phyloP scores from a whole-genome alignment of 2,797 vertebrate species.

The Lepus oiostolus region DNA sequence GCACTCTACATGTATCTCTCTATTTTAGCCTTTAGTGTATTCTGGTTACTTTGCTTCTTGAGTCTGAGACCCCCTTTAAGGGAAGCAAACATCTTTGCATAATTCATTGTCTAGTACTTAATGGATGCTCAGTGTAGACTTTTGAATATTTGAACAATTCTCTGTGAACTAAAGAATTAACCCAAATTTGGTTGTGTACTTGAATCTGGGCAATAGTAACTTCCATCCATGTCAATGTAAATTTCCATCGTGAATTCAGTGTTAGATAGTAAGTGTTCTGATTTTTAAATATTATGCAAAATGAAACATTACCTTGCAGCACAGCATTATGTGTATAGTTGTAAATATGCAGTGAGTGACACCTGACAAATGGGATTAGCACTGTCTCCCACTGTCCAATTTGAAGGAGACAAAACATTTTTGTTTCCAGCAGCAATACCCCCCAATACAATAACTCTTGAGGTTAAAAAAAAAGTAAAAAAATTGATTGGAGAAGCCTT shows the following conservation, averaged over 20 bases:
- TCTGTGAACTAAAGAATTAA: not conserved
- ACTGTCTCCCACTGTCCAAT: not conserved
- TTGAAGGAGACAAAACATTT: conserved; percentile 54
- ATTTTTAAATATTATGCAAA: conserved; percentile 42
- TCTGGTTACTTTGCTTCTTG: not conserved
- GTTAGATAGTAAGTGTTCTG: not conserved
- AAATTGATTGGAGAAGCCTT: conserved; percentile 47
- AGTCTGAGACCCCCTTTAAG: not conserved
- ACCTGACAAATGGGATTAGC: conserved; percentile 8
- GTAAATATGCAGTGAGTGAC: conserved; percentile 55
- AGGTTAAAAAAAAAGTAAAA: conserved; percentile 7
- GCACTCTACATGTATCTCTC: not conserved
- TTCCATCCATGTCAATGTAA: not conserved
- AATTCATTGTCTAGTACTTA: not conserved
- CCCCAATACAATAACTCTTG: conserved; percentile 62
- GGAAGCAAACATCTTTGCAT: not conserved
- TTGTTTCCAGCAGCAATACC: not conserved
- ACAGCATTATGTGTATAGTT: not conserved
- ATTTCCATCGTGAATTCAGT: conserved; percentile 37
- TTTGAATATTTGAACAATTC: not conserved
- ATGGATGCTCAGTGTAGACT: not conserved
- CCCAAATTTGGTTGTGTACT: not conserved
- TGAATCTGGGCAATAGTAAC: not conserved
- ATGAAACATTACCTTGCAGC: not conserved
- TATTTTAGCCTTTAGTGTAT: not conserved